Evolutionary conservation across 2,888 invertebrate species (phyloP), one percentile per base, ranked within the genome.

Genomic region (Bugulina stolonifera): DNA sequence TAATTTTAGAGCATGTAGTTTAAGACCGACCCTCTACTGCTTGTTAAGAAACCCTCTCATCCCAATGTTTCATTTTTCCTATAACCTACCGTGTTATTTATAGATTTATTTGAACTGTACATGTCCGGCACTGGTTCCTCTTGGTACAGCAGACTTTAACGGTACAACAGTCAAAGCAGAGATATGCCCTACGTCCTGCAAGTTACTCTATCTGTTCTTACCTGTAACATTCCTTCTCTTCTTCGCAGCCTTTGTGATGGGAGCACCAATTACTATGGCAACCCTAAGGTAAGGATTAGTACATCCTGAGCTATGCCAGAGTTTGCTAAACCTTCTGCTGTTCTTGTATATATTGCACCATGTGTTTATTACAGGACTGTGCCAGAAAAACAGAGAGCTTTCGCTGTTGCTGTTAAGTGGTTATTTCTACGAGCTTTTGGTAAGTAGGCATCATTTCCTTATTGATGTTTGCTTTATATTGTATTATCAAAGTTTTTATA

Each of bases 201-300:
- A 55, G 27, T 32, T 69, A 22, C 35, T 74, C 18, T 3, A n/a
- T 43, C 29, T 52, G 52, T 73, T 74, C 57, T 54, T 74, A 18
- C 34, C 70, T 1, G 23, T 74, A 23, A 69, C 70, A 43, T 73
- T 72, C 55, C 1, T 72, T 43, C n/a, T 72, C 69, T 43, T 29
- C 57, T 55, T 73, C 71, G 14, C 70, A 1, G 69, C 73, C 1
- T 73, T 74, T 54, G 10, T 73, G 10, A 71, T 55, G 1, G 71
- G 55, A 18, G 23, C 57, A 5, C 52, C 71, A 23, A 23, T 43
- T 22, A 72, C 71, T 25, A 54, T 70, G n/a, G 58, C 58, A 1
- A 71, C 71, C 3, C 72, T 72, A 2, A 64, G 64, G 64, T 64
- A 32, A 64, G n/a, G n/a, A n/a, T n/a, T n/a, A n/a, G n/a, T n/a